A percentile compares a stretch with the other conserved stretches of the same genome.
phyloP scores from a whole-genome alignment of 2,797 vertebrate genomes.

The Saxicola maurus region DNA sequence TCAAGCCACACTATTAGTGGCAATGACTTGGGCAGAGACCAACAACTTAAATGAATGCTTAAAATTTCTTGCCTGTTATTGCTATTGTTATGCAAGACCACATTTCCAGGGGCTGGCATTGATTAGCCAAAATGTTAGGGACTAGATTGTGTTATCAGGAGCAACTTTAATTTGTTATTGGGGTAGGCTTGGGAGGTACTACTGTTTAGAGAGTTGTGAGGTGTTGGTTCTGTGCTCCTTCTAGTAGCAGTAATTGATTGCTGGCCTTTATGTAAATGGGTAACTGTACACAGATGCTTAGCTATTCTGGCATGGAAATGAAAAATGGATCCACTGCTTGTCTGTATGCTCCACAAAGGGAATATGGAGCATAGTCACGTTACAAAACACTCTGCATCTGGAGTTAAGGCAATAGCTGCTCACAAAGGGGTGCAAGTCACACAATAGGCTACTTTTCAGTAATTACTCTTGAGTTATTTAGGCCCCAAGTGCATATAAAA shows the following conservation, averaged over 20 bases:
- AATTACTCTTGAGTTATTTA: constrained; percentile 55
- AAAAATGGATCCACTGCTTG: constrained; percentile 10
- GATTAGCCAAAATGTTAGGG: constrained; percentile 10
- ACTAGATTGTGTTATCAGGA: not conserved
- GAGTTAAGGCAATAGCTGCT: constrained; percentile 48
- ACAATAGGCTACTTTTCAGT: constrained; percentile 59
- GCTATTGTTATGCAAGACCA: not conserved
- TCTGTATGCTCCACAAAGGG: constrained; percentile 18
- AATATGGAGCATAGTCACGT: not conserved
- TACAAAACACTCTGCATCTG: constrained; percentile 49
- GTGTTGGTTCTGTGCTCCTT: not conserved
- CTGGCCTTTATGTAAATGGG: not conserved
- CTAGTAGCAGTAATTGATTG: not conserved
- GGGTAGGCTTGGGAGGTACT: not conserved
- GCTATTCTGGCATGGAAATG: not conserved
- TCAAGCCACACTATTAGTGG: not conserved
- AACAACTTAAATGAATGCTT: not conserved
- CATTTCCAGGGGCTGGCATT: not conserved
- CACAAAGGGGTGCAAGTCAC: constrained; percentile 51
- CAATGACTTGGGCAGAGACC: not conserved
- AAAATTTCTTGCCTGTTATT: constrained; percentile 21
- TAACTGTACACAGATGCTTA: constrained; percentile 6
- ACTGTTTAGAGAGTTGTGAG: not conserved
- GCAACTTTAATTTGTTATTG: not conserved
- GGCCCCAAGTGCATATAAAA: constrained; percentile 58